Evolutionary conservation across 1,140 invertebrate genomes (phyloP).

Genomic region (Eupristina koningsbergeri): DNA sequence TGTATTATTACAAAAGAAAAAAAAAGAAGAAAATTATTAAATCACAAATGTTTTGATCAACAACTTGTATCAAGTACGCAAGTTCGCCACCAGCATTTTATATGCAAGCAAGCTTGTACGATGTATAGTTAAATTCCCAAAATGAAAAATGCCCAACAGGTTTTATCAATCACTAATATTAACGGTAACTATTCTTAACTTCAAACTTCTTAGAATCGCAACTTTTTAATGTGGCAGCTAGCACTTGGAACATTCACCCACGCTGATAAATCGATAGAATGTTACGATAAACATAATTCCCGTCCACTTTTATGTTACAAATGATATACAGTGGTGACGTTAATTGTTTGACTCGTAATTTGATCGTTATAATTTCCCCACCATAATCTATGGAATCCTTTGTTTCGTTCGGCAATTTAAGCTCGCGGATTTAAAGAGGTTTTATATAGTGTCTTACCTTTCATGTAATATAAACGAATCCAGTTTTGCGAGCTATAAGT

Average conservation of each 20-base stretch:
- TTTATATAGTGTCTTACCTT: neutral
- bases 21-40: too few species aligned
- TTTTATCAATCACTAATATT: neutral
- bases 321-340: neutral
- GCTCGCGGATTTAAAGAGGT: neutral
- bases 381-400: neutral
- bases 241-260: neutral
- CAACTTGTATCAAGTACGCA: too few species aligned
- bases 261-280: conserved; percentile 2
- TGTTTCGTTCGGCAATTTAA: neutral
- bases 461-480: neutral
- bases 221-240: neutral
- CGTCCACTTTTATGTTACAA: neutral
- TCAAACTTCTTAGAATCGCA: neutral
- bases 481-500: neutral
- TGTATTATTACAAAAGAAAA: too few species aligned
- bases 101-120: too few species aligned
- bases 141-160: too few species aligned
- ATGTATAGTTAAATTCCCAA: too few species aligned
- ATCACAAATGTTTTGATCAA: too few species aligned
- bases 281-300: neutral
- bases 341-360: neutral
- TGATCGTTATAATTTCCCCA: neutral
- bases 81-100: too few species aligned
- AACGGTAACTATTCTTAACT: neutral